Conservation (phyloP, 2,797 vertebrate genomes). For the Acanthis flammea region DNA sequence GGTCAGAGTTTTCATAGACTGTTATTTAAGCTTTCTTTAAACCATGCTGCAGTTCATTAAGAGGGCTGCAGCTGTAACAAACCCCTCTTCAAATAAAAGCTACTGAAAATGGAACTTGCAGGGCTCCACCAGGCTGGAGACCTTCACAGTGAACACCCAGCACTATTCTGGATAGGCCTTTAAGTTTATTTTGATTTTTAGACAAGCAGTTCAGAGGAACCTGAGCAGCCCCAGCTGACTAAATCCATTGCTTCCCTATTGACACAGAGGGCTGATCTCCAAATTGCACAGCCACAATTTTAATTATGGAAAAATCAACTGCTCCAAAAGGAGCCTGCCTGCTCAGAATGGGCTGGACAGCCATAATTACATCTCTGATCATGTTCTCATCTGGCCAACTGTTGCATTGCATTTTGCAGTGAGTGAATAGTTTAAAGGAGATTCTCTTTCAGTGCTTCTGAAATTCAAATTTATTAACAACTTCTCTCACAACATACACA, state of each 20-base stretch:
- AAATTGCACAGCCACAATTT: conserved; percentile 9
- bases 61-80: neutral
- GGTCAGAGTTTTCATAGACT: neutral
- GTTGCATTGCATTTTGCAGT: neutral
- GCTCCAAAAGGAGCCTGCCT: neutral
- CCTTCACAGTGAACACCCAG: neutral
- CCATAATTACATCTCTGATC: conserved; percentile 16
- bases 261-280: conserved; percentile 36
- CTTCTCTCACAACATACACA: conserved; percentile 20
- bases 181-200: conserved; percentile 13
- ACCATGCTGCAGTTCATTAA: neutral
- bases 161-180: neutral
- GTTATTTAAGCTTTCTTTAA: neutral
- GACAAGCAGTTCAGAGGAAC: neutral
- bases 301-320: conserved; percentile 51
- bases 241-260: conserved; percentile 46
- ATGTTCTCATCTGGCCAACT: conserved; percentile 6
- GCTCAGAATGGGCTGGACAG: neutral
- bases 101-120: conserved; percentile 32
- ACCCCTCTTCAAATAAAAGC: neutral
- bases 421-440: conserved; percentile 22
- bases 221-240: conserved; percentile 30
- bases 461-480: conserved; percentile 42
- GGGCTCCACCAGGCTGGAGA: neutral
- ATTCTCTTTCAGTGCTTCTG: conserved; percentile 33